Conservation (phyloP, 2,797 vertebrate genomes). For the Chiloscyllium punctatum region DNA sequence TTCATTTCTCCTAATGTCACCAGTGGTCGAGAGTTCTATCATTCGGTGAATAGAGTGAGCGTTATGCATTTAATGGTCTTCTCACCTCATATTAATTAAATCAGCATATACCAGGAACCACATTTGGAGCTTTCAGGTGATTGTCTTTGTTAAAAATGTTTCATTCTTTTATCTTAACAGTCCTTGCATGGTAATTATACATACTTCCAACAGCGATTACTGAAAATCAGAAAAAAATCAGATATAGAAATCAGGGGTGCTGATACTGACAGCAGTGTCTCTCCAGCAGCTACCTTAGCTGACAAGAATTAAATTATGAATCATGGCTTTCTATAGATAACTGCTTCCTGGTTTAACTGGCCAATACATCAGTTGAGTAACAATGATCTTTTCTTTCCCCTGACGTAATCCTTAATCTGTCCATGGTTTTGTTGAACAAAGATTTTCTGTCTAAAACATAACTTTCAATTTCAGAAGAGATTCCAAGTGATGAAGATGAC, state of each 20-base stretch:
- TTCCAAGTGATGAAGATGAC: conserved; percentile 90
- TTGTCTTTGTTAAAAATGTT: neutral
- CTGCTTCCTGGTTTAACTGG: neutral
- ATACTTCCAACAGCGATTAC: neutral
- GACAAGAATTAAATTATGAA: neutral
- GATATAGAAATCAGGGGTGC: neutral
- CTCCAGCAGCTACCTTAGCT: neutral
- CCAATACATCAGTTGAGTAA: neutral
- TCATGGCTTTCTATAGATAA: neutral
- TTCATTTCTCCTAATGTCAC: neutral
- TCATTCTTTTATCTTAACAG: neutral
- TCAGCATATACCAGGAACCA: neutral
- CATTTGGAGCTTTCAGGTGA: neutral
- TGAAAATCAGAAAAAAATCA: neutral
- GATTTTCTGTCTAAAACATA: neutral
- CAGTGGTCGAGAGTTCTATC: neutral
- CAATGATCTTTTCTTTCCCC: neutral
- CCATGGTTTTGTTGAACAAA: neutral
- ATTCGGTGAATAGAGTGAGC: neutral
- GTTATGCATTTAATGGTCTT: neutral
- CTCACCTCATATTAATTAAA: neutral
- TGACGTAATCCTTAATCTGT: neutral
- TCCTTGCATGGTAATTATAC: neutral
- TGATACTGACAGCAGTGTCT: neutral
- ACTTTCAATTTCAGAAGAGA: conserved; percentile 70